Percentiles rank a stretch among this genome's conserved stretches.
These are phyloP conservation scores for Didymodactylos carnosus DNA, from an alignment of 2,888 invertebrate genomes.

Conservation along the genomic window DNA sequence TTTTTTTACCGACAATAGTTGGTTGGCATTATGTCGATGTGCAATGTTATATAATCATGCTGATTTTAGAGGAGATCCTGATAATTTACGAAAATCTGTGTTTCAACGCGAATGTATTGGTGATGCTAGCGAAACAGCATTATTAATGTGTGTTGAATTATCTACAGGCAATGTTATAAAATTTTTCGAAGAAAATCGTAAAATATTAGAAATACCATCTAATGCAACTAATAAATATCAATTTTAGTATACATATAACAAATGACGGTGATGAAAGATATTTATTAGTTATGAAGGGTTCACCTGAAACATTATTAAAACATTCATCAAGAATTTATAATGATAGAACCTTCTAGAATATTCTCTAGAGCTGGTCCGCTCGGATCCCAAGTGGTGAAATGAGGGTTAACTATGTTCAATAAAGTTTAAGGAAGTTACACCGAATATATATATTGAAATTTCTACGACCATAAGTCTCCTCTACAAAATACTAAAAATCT, in stretches of 20 bases:
- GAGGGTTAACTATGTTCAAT: too few species aligned
- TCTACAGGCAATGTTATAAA: conserved; percentile 28
- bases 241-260: conserved; percentile 64
- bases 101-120: conserved; percentile 33
- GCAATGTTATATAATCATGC: conserved; percentile 91
- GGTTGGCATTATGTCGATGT: conserved; percentile 75
- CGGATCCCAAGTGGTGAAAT: too few species aligned
- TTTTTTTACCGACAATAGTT: too few species aligned
- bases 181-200: conserved; percentile 28
- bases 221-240: conserved; percentile 39
- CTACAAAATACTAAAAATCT: too few species aligned
- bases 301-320: conserved; percentile 75
- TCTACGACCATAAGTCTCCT: too few species aligned
- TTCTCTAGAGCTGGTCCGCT: too few species aligned
- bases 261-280: conserved; percentile 74
- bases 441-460: too few species aligned
- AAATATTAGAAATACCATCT: conserved; percentile 36
- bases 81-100: conserved; percentile 49
- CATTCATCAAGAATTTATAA: conserved; percentile 69
- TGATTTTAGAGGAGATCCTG: conserved; percentile 86
- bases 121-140: conserved; percentile 38
- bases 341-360: too few species aligned
- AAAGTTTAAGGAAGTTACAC: too few species aligned
- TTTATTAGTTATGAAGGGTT: conserved; percentile 64
- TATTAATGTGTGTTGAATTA: conserved; percentile 33